Base-by-base conservation (phyloP, 2,888 invertebrate species). In the Campoplex nolae region DNA sequence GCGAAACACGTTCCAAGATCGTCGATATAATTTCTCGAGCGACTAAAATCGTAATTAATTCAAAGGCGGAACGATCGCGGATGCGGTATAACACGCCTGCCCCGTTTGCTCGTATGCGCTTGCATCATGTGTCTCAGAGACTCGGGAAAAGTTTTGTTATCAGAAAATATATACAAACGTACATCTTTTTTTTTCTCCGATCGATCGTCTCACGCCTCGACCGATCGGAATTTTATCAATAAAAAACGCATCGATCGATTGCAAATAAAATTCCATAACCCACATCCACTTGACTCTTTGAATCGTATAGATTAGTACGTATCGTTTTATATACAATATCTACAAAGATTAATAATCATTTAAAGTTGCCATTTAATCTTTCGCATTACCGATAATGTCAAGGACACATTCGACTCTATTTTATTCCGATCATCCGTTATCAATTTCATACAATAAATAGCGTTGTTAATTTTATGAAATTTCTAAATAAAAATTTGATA, bases 41-140 rank as follows among this genome's bases (percentile, higher is more conserved):
- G 76, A 83, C 83, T 80, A 83, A 83, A 83, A 80, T 86, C 67
- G 83, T 83, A 86, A 86, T 86, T 86, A 86, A 86, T 86, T 83
- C 83, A 62, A 80, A 86, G 83, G 83, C 86, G 83, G 83, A 77
- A 80, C 79, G 76, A 77, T 51, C 67, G 56, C 67, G 54, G 67
- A 78, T 62, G 85, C 42, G 56, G 23, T 78, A 56, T 79, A 32
- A 58, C 58, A 58, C 58, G 58, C 32, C 45, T 48, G 58, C 71
- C 42, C 18, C 28, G 32, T 28, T 73, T 35, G 23, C 58, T 68
- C 58, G 65, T 28, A 42, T 51, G 77, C 16, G 70, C 18, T 28
- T 77, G 68, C 54, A 54, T 78, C 62, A 32, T 65, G 48, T 38
- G 32, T 28, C 16, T 42, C 8, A 8, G 3, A 62, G 65, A 23